Base-by-base conservation (phyloP, 2,888 invertebrate genomes). In the Malthinus flaveolus region DNA sequence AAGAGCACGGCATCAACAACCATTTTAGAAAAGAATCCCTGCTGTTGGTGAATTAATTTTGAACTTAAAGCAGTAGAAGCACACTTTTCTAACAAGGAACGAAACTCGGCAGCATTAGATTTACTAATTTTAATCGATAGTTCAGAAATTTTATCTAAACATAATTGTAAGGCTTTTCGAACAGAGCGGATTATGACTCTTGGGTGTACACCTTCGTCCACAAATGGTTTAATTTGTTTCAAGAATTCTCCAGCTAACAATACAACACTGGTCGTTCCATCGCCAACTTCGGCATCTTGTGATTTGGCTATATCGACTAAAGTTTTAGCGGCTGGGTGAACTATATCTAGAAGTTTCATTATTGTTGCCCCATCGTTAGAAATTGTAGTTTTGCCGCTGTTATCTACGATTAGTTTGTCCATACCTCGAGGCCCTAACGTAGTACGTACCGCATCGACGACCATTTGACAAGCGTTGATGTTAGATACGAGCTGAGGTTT, bases 331-430 rank as follows among this genome's bases (percentile, higher is more conserved):
- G 99, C 99, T 0, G 99, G 99, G 79, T 99, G 99, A 13, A 99
- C 89, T 71, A 99, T 91, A 73, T 99, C 97, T 69, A 99, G 76
- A n/a, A 97, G 84, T 80, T 97, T 98, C 86, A 99, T 88, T 63
- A 99, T 98, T 0, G 99, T 99, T 5, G 99, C 99, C 9, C 99
- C 99, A 80, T 99, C 99, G 75, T 99, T 99, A 1, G 98, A 98
- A 68, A 99, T 98, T 1, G 97, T 97, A 0, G 97, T 91, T 75
- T 93, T 95, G 56, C 96, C 95, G 66, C 85, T 84, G 62, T 85
- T 84, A 74, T 95, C 92, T 0, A 99, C 97, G 60, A 99, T 95
- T 49, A 99, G 83, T 78, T 99, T 99, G 80, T 99, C 99, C 97
- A 99, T 96, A 64, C 99, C 99, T 31, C 99, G 87, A 5, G 99